A percentile compares a stretch with the other conserved stretches of the same genome.
Conservation (phyloP, 2,888 invertebrate genomes). For the Brachypalpus laphriformis region DNA sequence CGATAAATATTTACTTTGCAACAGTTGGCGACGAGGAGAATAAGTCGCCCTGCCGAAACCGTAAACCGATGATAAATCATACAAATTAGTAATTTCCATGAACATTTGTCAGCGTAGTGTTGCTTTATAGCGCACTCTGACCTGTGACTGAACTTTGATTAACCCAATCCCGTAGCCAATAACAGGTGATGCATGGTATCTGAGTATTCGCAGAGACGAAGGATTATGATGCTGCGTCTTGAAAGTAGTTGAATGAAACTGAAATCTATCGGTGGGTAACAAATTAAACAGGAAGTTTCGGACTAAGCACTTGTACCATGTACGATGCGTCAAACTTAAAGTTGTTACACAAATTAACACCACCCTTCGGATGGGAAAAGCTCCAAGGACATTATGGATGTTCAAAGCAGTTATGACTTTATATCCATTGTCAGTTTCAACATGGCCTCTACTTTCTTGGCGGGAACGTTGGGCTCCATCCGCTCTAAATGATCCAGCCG, state of each 20-base stretch:
- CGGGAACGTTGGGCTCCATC: no score
- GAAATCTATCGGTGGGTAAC: no score
- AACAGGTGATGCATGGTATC: conserved; percentile 25
- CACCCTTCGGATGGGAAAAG: no score
- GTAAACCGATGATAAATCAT: conserved; percentile 57
- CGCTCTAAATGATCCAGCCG: no score
- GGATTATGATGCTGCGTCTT: not conserved
- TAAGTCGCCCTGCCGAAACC: conserved; percentile 36
- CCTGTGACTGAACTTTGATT: conserved; percentile 64
- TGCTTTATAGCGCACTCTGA: conserved; percentile 33
- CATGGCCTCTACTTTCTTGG: no score
- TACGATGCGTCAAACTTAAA: no score
- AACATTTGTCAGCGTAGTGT: conserved; percentile 46
- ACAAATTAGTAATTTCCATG: conserved; percentile 68
- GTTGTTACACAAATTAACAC: no score
- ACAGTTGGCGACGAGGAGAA: conserved; percentile 4
- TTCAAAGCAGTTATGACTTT: no score
- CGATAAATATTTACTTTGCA: conserved; percentile 65
- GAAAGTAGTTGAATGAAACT: not conserved
- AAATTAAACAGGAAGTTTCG: no score
- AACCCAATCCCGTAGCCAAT: conserved; percentile 40
- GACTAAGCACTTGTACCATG: no score
- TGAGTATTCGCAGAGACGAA: not conserved
- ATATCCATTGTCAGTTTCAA: no score
- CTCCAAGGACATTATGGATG: no score